Evolutionary conservation across 1,140 invertebrate genomes (phyloP).

Genomic region (Portunus trituberculatus): DNA sequence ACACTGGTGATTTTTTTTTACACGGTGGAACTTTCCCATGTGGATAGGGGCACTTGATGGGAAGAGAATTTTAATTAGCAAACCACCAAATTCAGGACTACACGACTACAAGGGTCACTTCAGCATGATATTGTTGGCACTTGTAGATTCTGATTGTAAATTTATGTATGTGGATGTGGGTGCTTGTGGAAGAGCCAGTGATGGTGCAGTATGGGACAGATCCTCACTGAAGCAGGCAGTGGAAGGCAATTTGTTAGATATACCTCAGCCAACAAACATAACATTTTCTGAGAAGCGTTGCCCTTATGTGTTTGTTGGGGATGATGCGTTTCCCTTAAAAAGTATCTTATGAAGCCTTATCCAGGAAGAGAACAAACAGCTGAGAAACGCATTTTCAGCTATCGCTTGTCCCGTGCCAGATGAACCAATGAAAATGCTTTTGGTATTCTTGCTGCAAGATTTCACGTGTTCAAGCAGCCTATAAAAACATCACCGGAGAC

Average conservation of each 20-base stretch:
- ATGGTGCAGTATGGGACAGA: slow-evolving; percentile 37
- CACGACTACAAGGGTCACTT: slow-evolving; percentile 53
- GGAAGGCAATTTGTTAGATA: background rate
- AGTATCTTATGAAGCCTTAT: slow-evolving; percentile 37
- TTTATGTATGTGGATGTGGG: slow-evolving; percentile 47
- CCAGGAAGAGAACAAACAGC: slow-evolving; percentile 1
- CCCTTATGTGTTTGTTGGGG: slow-evolving; percentile 47
- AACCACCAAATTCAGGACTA: background rate
- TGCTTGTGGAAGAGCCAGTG: slow-evolving; percentile 40
- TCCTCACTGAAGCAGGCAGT: background rate
- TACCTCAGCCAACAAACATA: background rate
- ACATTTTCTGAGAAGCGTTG: background rate
- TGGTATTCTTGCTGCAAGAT: background rate
- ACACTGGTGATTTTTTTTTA: background rate
- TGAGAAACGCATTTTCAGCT: background rate
- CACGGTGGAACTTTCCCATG: slow-evolving; percentile 33
- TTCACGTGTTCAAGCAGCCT: no score
- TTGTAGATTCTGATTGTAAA: slow-evolving; percentile 48
- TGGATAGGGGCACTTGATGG: slow-evolving; percentile 31
- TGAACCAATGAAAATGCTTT: background rate
- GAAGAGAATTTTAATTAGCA: background rate
- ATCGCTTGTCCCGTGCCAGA: slow-evolving; percentile 5
- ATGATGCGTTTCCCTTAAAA: background rate
- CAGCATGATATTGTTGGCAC: slow-evolving; percentile 31
- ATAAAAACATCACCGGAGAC: background rate